phyloP scores from a whole-genome alignment of 2,113 vertebrate species.

The Nyctereutes procyonoides region DNA sequence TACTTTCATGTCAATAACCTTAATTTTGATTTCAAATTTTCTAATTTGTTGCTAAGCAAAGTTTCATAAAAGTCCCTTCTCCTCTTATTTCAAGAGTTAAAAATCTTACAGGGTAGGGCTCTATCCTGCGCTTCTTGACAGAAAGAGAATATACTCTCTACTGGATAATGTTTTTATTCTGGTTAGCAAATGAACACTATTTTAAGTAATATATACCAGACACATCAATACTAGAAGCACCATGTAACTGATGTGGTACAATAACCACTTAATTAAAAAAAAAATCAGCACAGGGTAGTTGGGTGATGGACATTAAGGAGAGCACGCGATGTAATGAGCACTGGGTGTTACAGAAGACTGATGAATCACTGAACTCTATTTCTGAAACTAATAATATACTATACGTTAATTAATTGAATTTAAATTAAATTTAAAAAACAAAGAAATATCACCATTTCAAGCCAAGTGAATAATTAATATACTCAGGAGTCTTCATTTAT shows the following conservation, averaged over 20 bases:
- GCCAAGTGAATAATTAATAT: background rate
- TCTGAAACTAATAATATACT: no score
- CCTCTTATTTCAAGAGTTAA: background rate
- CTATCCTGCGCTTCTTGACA: background rate
- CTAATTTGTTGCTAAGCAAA: background rate
- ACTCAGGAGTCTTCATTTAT: background rate
- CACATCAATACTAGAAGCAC: background rate
- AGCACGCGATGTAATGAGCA: background rate
- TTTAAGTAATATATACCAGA: constrained; percentile 1
- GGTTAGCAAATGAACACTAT: constrained; percentile 15
- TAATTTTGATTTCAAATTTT: constrained; percentile 2
- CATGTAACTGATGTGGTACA: background rate
- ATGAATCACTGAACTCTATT: no score
- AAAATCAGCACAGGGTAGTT: background rate
- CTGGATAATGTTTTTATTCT: background rate
- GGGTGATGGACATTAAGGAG: background rate
- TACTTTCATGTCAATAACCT: background rate
- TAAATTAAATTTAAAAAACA: background rate
- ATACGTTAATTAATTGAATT: no score
- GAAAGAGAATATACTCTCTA: background rate
- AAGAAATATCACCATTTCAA: constrained; percentile 22
- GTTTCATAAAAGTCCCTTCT: background rate
- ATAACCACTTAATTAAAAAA: background rate
- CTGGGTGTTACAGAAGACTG: background rate
- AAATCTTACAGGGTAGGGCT: background rate